Conservation (phyloP, 2,888 invertebrate genomes). For the Drosophila nr. perissopoda region DNA sequence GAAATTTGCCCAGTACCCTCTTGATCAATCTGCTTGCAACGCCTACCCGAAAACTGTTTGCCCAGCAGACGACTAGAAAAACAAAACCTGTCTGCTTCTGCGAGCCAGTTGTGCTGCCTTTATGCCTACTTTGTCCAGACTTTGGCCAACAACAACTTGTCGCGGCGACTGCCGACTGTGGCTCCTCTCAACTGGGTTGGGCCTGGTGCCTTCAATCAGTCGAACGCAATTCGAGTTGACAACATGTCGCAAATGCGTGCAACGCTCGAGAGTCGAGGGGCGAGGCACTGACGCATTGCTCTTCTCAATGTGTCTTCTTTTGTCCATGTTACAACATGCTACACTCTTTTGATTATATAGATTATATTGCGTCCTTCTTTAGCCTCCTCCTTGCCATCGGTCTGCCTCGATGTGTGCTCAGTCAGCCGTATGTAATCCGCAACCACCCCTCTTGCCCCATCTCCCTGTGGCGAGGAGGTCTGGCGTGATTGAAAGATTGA, state of each 20-base stretch:
- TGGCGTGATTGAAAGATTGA: slow-evolving; percentile 82
- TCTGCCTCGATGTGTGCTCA: slow-evolving; percentile 33
- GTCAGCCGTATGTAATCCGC: slow-evolving; percentile 64
- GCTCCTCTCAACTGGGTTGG: slow-evolving; percentile 33
- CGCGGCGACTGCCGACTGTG: slow-evolving; percentile 43
- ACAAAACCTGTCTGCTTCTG: slow-evolving; percentile 63
- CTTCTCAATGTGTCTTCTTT: slow-evolving; percentile 4
- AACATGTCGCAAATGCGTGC: slow-evolving; percentile 82
- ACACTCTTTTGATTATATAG: slow-evolving; percentile 77
- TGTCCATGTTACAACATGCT: slow-evolving; percentile 65
- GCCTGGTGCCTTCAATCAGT: slow-evolving; percentile 74
- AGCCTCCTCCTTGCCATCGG: background rate
- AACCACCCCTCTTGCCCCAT: slow-evolving; percentile 1
- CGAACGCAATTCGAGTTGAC: slow-evolving; percentile 84
- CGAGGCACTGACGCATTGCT: slow-evolving; percentile 14
- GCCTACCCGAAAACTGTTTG: slow-evolving; percentile 68
- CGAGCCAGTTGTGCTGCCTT: slow-evolving; percentile 50
- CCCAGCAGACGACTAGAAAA: slow-evolving; percentile 19
- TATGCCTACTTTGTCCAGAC: slow-evolving; percentile 61
- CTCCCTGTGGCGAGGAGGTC: slow-evolving; percentile 13
- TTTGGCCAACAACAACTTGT: slow-evolving; percentile 63
- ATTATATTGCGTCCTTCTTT: slow-evolving; percentile 61
- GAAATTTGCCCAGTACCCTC: slow-evolving; percentile 21
- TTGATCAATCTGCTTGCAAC: slow-evolving; percentile 80
- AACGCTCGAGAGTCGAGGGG: slow-evolving; percentile 14